phyloP scores from a whole-genome alignment of 1,140 invertebrate genomes.

The Trigoniulus corallinus region DNA sequence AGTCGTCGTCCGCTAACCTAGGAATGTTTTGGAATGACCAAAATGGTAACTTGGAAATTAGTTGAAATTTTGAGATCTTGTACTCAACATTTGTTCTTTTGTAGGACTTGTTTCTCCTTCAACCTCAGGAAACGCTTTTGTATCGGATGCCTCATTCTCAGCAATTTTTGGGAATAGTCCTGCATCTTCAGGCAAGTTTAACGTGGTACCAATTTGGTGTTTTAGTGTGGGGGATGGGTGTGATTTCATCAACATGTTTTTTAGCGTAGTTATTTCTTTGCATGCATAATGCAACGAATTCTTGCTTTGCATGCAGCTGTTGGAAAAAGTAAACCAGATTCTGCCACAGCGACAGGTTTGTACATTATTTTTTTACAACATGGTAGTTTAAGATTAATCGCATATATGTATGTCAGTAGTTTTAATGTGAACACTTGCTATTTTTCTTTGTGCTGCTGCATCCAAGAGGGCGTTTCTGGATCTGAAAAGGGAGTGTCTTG shows the following conservation, averaged over 20 bases:
- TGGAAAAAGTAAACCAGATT: slow-evolving; percentile 1
- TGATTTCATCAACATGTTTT: too few relatives aligned
- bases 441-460: slow-evolving; percentile 19
- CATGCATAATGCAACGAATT: too few relatives aligned
- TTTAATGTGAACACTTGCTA: too few relatives aligned
- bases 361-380: neutral
- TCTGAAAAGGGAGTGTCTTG: neutral
- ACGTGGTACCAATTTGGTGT: too few relatives aligned
- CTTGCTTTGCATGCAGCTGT: slow-evolving; percentile 2
- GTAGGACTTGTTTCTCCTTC: neutral
- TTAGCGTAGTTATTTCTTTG: neutral
- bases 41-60: slow-evolving; percentile 13
- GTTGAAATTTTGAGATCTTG: too few relatives aligned
- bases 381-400: too few relatives aligned
- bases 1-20: slow-evolving; percentile 13
- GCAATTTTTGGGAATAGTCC: slow-evolving; percentile 22
- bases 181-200: too few relatives aligned
- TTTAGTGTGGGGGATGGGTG: too few relatives aligned
- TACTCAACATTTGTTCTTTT: too few relatives aligned
- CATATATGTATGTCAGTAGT: too few relatives aligned
- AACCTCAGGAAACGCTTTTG: slow-evolving; percentile 12
- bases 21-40: slow-evolving; percentile 5
- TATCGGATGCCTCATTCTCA: slow-evolving; percentile 21
- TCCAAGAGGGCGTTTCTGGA: neutral
- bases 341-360: slow-evolving; percentile 13